phyloP scores from a whole-genome alignment of 2,888 invertebrate species.

The Diarsia mendica region DNA sequence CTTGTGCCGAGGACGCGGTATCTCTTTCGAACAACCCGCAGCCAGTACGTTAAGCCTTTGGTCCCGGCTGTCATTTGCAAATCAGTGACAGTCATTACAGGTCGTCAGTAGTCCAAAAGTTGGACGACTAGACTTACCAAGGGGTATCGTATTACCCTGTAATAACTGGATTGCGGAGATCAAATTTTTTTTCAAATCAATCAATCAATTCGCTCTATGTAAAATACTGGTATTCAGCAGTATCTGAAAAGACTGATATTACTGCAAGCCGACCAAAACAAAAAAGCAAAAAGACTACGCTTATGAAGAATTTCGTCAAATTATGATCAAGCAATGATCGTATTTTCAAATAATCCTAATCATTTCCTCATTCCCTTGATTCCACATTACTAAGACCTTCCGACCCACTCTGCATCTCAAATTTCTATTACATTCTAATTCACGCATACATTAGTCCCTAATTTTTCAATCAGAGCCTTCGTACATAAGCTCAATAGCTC shows the following conservation, averaged over 20 bases:
- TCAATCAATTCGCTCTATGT: background rate
- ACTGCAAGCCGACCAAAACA: too few relatives aligned
- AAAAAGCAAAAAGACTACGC: too few relatives aligned
- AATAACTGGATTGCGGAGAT: background rate
- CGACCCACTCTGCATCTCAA: conserved; percentile 7
- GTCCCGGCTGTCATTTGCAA: background rate
- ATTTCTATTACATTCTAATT: conserved; percentile 51
- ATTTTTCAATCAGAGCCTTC: conserved; percentile 65
- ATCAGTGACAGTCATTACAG: background rate
- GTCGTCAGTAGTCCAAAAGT: background rate
- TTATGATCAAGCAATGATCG: background rate
- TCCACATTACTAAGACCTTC: background rate
- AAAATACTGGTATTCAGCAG: background rate
- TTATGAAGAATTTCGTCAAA: background rate
- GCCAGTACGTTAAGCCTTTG: too few relatives aligned
- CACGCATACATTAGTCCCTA: conserved; percentile 60
- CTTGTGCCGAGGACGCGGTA: too few relatives aligned
- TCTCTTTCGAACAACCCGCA: too few relatives aligned
- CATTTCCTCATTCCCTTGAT: conserved; percentile 5
- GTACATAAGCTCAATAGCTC: conserved; percentile 42
- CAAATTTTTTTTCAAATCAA: too few relatives aligned
- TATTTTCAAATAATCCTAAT: background rate
- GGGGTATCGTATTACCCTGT: background rate
- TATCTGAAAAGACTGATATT: too few relatives aligned
- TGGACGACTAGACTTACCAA: background rate